Evolutionary conservation across 2,113 vertebrate species (phyloP).

Genomic region (Oryzias curvinotus): DNA sequence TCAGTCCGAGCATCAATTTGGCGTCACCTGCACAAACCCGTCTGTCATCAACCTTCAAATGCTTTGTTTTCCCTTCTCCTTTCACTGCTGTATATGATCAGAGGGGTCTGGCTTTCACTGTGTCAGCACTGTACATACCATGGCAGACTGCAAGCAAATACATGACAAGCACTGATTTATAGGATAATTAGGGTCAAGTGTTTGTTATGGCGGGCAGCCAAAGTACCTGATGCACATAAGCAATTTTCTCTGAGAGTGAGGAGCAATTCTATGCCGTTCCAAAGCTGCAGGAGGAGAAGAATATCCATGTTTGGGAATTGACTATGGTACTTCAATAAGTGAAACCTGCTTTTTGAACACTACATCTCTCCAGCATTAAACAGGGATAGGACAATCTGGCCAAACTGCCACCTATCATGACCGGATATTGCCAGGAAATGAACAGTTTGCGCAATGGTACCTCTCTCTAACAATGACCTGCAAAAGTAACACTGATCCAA

Average conservation of each 20-base stretch:
- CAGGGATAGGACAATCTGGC: conserved; percentile 6
- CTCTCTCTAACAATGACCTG: conserved; percentile 33
- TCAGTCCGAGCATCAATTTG: conserved; percentile 39
- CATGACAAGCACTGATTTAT: conserved; percentile 72
- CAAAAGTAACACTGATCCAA: conserved; percentile 55
- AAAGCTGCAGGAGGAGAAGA: conserved; percentile 22
- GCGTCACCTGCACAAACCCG: conserved; percentile 39
- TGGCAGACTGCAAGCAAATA: conserved; percentile 57
- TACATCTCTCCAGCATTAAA: conserved; percentile 5
- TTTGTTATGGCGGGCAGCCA: conserved; percentile 71
- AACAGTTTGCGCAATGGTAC: conserved; percentile 34
- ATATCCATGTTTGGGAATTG: conserved; percentile 19
- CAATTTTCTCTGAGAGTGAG: conserved; percentile 27
- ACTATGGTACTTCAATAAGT: conserved; percentile 15
- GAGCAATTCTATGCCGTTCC: conserved; percentile 33
- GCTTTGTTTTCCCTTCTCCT: conserved; percentile 28
- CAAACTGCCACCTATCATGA: conserved; percentile 45
- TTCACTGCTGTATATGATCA: conserved; percentile 34
- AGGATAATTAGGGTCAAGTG: conserved; percentile 69
- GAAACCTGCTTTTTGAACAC: conserved; percentile 5
- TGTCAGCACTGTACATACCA: conserved; percentile 55
- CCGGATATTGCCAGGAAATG: conserved; percentile 21
- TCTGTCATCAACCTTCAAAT: conserved; percentile 43
- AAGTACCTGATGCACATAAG: conserved; percentile 54
- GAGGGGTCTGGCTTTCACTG: conserved; percentile 62